phyloP scores from a whole-genome alignment of 1,140 invertebrate species.

The Ceratitis capitata region DNA sequence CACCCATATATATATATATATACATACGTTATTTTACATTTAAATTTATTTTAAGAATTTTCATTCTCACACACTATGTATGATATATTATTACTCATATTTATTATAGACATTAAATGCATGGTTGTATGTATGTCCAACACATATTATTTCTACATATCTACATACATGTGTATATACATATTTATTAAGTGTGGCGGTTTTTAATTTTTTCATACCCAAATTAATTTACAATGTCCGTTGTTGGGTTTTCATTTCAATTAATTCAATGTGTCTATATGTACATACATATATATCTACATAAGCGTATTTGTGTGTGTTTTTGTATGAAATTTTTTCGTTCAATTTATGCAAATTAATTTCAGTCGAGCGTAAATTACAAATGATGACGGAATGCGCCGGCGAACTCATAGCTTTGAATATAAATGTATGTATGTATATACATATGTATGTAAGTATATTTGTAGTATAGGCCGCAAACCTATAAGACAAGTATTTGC shows the following conservation, averaged over 20 bases:
- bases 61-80: neutral
- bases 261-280: neutral
- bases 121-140: neutral
- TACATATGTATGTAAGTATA: neutral
- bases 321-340: neutral
- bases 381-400: neutral
- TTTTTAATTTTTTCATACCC: neutral
- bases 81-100: neutral
- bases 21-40: neutral
- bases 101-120: neutral
- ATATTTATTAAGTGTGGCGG: no score
- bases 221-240: neutral
- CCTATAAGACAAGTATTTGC: constrained; percentile 1
- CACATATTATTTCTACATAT: no score
- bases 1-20: neutral
- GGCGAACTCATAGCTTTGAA: neutral
- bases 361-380: constrained; percentile 35
- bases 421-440: neutral
- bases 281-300: no score
- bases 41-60: neutral
- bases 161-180: neutral
- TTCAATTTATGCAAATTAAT: constrained; percentile 35
- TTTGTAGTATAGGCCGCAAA: neutral
- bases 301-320: neutral
- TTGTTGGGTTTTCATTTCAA: neutral